A percentile compares a stretch with the other conserved stretches of the same genome.
Evolutionary conservation across 1,140 invertebrate genomes (phyloP).

Genomic region (Micrasema minimum): DNA sequence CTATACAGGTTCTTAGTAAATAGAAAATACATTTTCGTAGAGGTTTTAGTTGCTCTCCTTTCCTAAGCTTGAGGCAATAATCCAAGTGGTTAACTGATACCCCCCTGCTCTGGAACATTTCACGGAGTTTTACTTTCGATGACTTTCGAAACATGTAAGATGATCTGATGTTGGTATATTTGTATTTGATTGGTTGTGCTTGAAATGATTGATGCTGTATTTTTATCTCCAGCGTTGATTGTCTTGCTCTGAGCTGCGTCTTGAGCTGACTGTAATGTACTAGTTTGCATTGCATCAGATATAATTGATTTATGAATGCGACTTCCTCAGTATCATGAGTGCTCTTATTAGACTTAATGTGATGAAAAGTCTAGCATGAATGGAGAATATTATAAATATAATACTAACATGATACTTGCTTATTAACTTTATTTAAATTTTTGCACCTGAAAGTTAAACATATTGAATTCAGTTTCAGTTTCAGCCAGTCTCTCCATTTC

Average conservation of each 20-base stretch:
- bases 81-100: not conserved
- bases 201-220: conserved; percentile 10
- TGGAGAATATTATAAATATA: no score
- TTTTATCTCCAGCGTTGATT: not conserved
- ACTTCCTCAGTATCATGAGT: not conserved
- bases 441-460: no score
- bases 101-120: not conserved
- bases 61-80: not conserved
- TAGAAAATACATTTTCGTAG: no score
- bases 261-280: not conserved
- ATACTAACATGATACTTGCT: no score
- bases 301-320: conserved; percentile 31
- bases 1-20: no score
- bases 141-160: conserved; percentile 22
- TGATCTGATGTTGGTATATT: conserved; percentile 2
- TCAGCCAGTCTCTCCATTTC: no score
- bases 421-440: no score
- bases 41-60: no score
- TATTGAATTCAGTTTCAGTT: no score
- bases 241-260: not conserved
- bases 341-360: conserved; percentile 12
- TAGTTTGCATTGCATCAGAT: conserved; percentile 32
- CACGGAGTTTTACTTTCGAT: conserved; percentile 22
- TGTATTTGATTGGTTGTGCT: conserved; percentile 10
- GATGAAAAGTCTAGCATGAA: not conserved